Conservation (phyloP, 2,797 vertebrate genomes). For the Poecile montanus region DNA sequence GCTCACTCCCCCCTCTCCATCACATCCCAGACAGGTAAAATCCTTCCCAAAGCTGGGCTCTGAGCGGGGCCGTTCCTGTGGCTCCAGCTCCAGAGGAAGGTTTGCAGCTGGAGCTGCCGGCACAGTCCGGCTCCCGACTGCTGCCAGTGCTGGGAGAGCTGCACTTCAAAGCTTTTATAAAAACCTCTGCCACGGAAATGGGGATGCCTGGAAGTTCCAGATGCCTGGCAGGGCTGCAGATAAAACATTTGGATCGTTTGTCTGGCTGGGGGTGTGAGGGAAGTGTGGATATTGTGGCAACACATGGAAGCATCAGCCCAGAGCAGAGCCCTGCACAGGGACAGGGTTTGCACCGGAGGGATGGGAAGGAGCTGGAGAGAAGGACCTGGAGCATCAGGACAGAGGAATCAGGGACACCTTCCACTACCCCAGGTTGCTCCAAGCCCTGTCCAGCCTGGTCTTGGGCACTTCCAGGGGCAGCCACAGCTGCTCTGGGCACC, state of each 20-base stretch:
- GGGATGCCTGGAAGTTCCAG: constrained; percentile 24
- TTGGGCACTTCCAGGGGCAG: background rate
- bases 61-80: fast-evolving
- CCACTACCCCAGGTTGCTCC: fast-evolving
- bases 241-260: background rate
- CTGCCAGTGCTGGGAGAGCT: background rate
- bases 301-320: background rate
- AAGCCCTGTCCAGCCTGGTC: fast-evolving
- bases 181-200: background rate
- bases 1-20: background rate
- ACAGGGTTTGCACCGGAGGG: background rate
- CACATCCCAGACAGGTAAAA: background rate
- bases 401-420: background rate
- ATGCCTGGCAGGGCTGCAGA: background rate
- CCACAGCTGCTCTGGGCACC: background rate
- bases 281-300: background rate
- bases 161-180: background rate
- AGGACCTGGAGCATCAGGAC: fast-evolving
- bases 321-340: background rate
- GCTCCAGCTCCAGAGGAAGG: background rate
- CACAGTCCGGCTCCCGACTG: background rate
- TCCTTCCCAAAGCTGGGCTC: background rate
- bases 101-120: background rate
- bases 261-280: background rate
- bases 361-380: background rate